Evolutionary conservation across 1,140 invertebrate species (phyloP), one percentile per base, ranked within the genome.

Genomic region (Drosophila mojavensis): DNA sequence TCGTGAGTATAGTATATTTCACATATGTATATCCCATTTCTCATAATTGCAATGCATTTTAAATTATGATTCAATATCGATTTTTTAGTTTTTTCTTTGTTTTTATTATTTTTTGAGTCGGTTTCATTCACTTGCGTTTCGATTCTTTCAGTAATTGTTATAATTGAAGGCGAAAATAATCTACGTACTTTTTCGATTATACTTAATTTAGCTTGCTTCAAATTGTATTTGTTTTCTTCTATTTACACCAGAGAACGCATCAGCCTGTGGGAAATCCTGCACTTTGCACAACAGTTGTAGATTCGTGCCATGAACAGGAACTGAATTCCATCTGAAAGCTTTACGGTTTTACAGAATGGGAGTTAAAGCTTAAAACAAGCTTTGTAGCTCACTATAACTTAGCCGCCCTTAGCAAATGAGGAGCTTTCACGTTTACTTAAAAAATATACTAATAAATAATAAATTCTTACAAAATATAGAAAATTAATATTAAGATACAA

Each of bases 1-100:
- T 41, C 33, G 17, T 50, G 17, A 13, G 41, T n/a, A n/a, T n/a
- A 10, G 26, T 51, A 51, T 36, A 47, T 10, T 6, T 15, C 48
- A 39, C 36, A 55, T 11, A 36, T 58, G 33, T 20, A 53, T 56
- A 5, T 6, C 30, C 5, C 6, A 47, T 47, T 47, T 3, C 4
- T 39, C 10, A 33, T 63, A 53, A 53, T 36, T 62, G 11, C 20
- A 30, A 47, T 48, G 41, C 28, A 64, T 58, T 71, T 45, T 58
- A 70, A 70, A 63, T 26, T 63, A 69, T 74, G 53, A 62, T 62
- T 51, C 71, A 63, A 17, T 75, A 75, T 75, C 54, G 66, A 75
- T 75, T 75, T 74, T 75, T 64, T 64, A 56, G 53, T 54, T 69
- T 59, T 41, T 15, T 33, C 41, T 39, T 26, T 63, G 33, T 55